phyloP scores from a whole-genome alignment of 2,797 vertebrate genomes.

The Anas bahamensis region DNA sequence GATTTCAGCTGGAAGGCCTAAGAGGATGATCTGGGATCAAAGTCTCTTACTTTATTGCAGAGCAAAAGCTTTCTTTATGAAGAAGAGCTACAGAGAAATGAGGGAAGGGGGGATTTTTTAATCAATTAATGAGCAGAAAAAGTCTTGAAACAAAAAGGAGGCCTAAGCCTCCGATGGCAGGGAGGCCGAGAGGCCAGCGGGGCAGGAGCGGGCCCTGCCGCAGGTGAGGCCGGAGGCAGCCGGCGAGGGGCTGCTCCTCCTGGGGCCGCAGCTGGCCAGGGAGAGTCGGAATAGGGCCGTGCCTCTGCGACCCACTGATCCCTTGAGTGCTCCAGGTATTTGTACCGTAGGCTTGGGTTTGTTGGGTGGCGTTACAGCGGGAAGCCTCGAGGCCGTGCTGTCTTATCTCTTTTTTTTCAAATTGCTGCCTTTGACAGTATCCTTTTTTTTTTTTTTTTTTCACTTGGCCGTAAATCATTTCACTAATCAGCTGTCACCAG shows the following conservation, averaged over 20 bases:
- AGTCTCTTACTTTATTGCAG: constrained; percentile 77
- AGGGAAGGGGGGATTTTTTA: constrained; percentile 79
- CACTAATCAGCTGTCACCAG: constrained; percentile 88
- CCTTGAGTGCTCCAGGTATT: constrained; percentile 85
- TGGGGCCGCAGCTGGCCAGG: constrained; percentile 83
- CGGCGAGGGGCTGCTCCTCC: constrained; percentile 79
- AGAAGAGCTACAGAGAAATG: constrained; percentile 78
- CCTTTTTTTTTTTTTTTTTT: constrained; percentile 82
- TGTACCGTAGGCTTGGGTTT: constrained; percentile 71
- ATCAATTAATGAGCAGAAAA: constrained; percentile 78
- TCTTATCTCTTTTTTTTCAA: constrained; percentile 84
- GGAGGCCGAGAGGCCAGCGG: constrained; percentile 6
- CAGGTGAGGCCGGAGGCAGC: constrained; percentile 44
- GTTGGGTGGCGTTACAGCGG: constrained; percentile 59
- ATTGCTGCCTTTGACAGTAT: constrained; percentile 87
- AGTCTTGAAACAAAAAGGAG: constrained; percentile 70
- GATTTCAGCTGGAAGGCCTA: constrained; percentile 82
- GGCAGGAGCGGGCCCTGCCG: neutral
- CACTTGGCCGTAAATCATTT: constrained; percentile 87
- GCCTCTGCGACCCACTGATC: constrained; percentile 90
- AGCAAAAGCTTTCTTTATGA: constrained; percentile 84
- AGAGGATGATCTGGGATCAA: constrained; percentile 78
- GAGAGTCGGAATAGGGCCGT: constrained; percentile 81
- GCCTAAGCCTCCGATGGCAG: constrained; percentile 3
- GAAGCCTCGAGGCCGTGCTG: constrained; percentile 68